Evolutionary conservation across 2,113 vertebrate species (phyloP), one percentile per base, ranked within the genome.

Genomic region (Eidolon helvum): DNA sequence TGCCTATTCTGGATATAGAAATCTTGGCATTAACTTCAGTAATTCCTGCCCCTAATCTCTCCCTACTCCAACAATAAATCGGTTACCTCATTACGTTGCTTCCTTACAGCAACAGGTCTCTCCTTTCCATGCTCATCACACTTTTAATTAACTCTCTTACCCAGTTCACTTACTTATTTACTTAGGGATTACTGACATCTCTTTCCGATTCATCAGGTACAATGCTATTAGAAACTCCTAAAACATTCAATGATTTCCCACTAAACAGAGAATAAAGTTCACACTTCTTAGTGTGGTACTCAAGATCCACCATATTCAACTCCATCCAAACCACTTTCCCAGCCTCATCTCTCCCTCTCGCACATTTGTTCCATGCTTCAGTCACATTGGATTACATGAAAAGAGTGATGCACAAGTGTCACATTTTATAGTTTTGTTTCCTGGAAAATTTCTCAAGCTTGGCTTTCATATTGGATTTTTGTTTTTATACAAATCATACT

Each of bases 401-500:
- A 90, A 90, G 79, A 21, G 7, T 30, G n/a, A 78, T 80, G 50
- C 85, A 94, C 9, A 15, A 11, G 4, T 26, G 48, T 15, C 57
- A 68, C 38, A 69, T 45, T 88, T 91, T 55, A 75, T 24, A 90
- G 78, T 87, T 86, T 72, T 59, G 40, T 84, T 91, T 72, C 53
- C 40, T 85, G 14, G 40, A 40, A 91, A 87, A 86, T 68, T 83
- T 33, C 43, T 53, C 63, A 87, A 92, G 24, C 30, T 75, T 96
- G 75, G 48, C 26, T 82, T 85, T 92, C 26, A 95, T 38, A 71
- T 0, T 93, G 35, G 50, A 59, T 75, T 91, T 80, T 45, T 45
- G n/a, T 90, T 91, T 95, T 93, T 84, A 87, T 55, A 87, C 35
- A 95, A 92, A 87, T 71, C 7, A 69, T 45, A 72, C 19, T 33